Evolutionary conservation across 37 sponge, comb jelly and placozoan species (phyloP).

Genomic region (Bolinopsis microptera): DNA sequence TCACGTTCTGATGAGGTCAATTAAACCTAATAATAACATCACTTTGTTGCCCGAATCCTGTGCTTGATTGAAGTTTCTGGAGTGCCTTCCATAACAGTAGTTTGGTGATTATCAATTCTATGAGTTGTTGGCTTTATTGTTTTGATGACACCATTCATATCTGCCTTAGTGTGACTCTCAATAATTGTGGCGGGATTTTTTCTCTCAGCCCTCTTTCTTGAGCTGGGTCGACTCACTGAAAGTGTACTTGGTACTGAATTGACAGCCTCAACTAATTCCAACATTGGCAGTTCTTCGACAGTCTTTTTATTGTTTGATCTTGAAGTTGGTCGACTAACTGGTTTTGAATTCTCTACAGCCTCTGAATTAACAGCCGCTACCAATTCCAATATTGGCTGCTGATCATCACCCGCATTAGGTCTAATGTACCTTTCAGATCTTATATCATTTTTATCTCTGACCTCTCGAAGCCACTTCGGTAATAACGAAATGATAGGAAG

Average conservation of each 20-base stretch:
- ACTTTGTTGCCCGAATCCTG: neutral
- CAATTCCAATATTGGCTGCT: neutral
- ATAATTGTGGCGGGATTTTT: neutral
- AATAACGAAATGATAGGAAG: conserved; percentile 34
- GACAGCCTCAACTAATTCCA: too few relatives aligned
- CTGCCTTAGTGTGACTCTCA: neutral
- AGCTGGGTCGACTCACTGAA: neutral
- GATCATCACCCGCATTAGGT: neutral
- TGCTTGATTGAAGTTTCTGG: neutral
- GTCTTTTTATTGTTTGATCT: too few relatives aligned
- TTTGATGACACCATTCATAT: neutral
- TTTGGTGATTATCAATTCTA: neutral
- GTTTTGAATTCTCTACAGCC: neutral
- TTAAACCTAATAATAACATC: neutral
- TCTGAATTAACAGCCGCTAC: neutral
- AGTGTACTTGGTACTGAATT: too few relatives aligned
- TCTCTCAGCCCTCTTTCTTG: neutral
- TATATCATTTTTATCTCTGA: conserved; percentile 6
- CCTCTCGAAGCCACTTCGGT: conserved; percentile 28
- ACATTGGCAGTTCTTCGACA: too few relatives aligned
- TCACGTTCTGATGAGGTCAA: too few relatives aligned
- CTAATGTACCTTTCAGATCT: neutral
- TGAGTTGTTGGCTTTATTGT: neutral
- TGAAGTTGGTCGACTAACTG: neutral
- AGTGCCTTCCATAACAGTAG: neutral